These are phyloP conservation scores for Aphodius granarius DNA, from an alignment of 2,888 invertebrate genomes.

Conservation along the genomic window DNA sequence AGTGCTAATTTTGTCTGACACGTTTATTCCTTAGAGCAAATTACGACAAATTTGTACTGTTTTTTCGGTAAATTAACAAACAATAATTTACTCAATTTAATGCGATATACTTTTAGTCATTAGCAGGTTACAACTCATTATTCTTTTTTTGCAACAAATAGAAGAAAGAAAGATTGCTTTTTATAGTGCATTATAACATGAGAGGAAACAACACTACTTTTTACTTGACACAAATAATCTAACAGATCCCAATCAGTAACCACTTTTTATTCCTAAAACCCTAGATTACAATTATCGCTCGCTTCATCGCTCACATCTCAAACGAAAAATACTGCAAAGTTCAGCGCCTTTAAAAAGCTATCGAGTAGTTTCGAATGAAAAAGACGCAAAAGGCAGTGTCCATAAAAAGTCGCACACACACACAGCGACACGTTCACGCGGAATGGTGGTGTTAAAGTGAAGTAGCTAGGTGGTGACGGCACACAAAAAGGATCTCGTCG, in stretches of 20 bases:
- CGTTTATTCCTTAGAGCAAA: not conserved
- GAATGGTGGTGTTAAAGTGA: not conserved
- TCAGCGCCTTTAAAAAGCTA: not conserved
- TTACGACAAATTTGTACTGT: not conserved
- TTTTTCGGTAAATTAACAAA: not conserved
- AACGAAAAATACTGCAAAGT: not conserved
- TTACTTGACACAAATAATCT: no score
- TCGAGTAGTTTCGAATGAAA: not conserved
- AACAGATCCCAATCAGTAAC: no score
- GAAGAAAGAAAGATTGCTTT: no score
- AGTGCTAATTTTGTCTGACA: not conserved
- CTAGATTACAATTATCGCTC: not conserved
- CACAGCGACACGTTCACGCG: not conserved
- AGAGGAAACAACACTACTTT: no score
- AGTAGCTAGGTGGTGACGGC: not conserved
- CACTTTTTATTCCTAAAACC: no score
- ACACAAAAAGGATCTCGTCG: not conserved
- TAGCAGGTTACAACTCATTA: not conserved
- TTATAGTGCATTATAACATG: no score
- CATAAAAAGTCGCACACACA: not conserved
- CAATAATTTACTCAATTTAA: not conserved
- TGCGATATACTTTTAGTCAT: not conserved
- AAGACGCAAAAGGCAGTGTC: not conserved
- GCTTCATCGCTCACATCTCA: not conserved
- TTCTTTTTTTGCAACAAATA: no score